Evolutionary conservation across 2,797 vertebrate genomes (phyloP).

Genomic region (Cephalopachus bancanus): DNA sequence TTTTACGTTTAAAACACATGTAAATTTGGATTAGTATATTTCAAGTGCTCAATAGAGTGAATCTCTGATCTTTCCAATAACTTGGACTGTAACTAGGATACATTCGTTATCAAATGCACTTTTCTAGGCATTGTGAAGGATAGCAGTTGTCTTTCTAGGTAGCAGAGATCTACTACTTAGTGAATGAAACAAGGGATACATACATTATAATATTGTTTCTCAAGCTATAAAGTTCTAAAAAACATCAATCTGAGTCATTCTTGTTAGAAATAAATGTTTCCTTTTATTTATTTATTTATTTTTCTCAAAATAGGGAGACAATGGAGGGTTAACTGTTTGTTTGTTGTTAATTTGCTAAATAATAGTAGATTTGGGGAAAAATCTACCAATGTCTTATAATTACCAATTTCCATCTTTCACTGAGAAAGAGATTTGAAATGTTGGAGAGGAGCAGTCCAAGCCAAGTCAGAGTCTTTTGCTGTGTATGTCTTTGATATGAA

Average conservation of each 20-base stretch:
- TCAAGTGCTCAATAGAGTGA: neutral
- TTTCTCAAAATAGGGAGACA: neutral
- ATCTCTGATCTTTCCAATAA: neutral
- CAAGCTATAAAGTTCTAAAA: neutral
- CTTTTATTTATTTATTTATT: neutral
- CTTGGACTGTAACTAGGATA: neutral
- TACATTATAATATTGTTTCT: neutral
- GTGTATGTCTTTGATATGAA: neutral
- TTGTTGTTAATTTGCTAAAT: neutral
- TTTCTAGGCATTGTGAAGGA: neutral
- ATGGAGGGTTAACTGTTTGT: neutral
- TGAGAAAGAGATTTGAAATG: neutral
- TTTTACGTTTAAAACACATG: neutral
- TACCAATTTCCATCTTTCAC: neutral
- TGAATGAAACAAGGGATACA: neutral
- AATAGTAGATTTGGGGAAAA: neutral
- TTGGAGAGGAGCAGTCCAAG: neutral
- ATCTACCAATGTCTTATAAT: neutral
- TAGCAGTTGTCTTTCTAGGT: neutral
- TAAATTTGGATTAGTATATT: neutral
- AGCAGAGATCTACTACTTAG: neutral
- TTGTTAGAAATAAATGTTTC: neutral
- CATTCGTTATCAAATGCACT: neutral
- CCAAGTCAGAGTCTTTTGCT: neutral
- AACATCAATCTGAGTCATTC: neutral